Percentiles rank a stretch among this genome's conserved stretches.
phyloP scores from a whole-genome alignment of 2,888 invertebrate species.

The Andrena haemorrhoa region DNA sequence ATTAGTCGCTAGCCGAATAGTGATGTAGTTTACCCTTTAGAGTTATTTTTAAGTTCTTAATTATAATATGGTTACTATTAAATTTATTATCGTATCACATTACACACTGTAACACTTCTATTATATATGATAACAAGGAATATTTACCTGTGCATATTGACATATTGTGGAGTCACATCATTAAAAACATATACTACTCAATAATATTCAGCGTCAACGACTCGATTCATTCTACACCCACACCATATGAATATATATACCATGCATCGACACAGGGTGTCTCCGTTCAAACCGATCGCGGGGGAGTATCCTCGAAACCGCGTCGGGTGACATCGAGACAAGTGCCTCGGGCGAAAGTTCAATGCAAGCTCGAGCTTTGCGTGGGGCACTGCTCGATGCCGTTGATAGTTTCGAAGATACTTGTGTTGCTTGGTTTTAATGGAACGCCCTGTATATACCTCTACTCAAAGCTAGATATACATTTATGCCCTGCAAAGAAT shows the following conservation, averaged over 20 bases:
- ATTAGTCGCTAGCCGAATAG: conserved; percentile 79
- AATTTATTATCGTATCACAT: conserved; percentile 81
- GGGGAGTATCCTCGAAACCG: no score
- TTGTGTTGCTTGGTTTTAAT: no score
- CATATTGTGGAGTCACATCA: conserved; percentile 84
- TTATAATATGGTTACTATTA: conserved; percentile 70
- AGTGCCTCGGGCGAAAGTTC: no score
- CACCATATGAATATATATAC: conserved; percentile 80
- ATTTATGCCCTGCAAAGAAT: conserved; percentile 17
- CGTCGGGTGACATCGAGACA: no score
- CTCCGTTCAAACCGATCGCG: no score
- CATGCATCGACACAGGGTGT: conserved; percentile 74
- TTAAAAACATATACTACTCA: conserved; percentile 84
- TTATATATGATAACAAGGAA: conserved; percentile 82
- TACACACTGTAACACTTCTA: conserved; percentile 84
- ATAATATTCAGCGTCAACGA: conserved; percentile 81
- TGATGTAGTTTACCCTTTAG: conserved; percentile 81
- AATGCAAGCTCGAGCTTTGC: no score
- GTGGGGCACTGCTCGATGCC: no score
- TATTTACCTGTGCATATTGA: conserved; percentile 84
- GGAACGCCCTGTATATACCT: conserved; percentile 36
- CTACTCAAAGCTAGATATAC: conserved; percentile 60
- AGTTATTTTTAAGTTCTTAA: conserved; percentile 82
- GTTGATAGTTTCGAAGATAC: no score
- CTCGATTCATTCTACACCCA: conserved; percentile 84